Evolutionary conservation across 2,797 vertebrate species (phyloP).

Genomic region (Crotalus adamanteus): DNA sequence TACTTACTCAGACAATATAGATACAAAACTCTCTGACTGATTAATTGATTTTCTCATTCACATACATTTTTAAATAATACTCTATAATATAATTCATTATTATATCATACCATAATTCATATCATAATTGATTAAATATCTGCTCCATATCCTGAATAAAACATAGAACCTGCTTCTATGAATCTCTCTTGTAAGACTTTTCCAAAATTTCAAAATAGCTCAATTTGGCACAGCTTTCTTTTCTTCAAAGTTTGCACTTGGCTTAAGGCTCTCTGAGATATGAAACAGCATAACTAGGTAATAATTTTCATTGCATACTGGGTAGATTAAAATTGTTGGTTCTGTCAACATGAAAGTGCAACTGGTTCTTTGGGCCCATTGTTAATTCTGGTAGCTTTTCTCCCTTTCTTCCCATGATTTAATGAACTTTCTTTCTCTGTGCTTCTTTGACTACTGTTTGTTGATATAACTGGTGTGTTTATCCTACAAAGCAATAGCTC

Average conservation of each 20-base stretch:
- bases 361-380: neutral
- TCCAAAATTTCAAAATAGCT: neutral
- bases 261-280: neutral
- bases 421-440: neutral
- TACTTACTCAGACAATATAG: neutral
- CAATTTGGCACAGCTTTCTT: neutral
- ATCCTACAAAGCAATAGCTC: neutral
- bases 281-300: neutral
- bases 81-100: neutral
- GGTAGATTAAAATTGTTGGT: neutral
- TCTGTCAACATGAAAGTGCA: neutral
- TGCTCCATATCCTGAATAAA: neutral
- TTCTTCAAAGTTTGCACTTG: neutral
- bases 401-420: neutral
- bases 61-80: neutral
- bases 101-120: neutral
- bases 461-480: neutral
- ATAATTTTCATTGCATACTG: neutral
- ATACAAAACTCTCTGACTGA: neutral
- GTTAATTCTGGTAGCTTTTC: neutral
- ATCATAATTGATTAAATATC: conserved; percentile 11
- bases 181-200: neutral
- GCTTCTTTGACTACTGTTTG: neutral
- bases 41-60: neutral
- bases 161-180: neutral